These are phyloP conservation scores for Felis chaus DNA, from an alignment of 2,113 vertebrate genomes.

Conservation along the genomic window DNA sequence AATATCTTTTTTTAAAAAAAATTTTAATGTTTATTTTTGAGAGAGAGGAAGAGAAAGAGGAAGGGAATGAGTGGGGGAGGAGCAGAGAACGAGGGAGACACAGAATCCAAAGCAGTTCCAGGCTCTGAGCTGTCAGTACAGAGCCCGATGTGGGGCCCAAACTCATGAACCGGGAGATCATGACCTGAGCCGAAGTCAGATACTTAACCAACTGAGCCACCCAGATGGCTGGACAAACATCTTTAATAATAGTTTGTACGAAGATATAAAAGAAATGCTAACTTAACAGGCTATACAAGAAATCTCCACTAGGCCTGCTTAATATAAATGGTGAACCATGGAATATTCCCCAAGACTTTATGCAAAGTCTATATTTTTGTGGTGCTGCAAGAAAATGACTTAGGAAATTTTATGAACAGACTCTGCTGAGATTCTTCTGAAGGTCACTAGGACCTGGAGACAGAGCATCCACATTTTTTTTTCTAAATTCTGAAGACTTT, in stretches of 20 bases:
- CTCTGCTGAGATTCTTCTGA: background rate
- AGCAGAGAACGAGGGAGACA: too few relatives aligned
- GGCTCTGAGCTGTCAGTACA: too few relatives aligned
- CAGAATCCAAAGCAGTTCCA: too few relatives aligned
- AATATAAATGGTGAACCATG: background rate
- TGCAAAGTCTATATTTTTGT: background rate
- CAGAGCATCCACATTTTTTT: background rate
- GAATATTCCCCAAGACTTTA: background rate
- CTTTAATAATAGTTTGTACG: constrained; percentile 22
- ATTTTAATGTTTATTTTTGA: too few relatives aligned
- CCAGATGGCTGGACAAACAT: background rate
- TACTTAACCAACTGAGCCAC: too few relatives aligned
- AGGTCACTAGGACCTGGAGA: background rate
- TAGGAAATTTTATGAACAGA: background rate
- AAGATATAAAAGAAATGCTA: background rate
- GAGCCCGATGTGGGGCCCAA: too few relatives aligned
- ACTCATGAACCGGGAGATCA: too few relatives aligned
- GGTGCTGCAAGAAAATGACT: background rate
- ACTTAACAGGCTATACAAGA: background rate
- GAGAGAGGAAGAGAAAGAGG: too few relatives aligned
- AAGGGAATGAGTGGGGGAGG: too few relatives aligned
- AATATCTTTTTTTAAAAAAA: background rate
- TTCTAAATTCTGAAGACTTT: background rate
- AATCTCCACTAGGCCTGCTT: background rate
- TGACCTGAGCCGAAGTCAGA: too few relatives aligned